Percentiles rank a stretch among this genome's conserved stretches.
Evolutionary conservation across 2,113 vertebrate genomes (phyloP).

Genomic region (Cisticola juncidis): DNA sequence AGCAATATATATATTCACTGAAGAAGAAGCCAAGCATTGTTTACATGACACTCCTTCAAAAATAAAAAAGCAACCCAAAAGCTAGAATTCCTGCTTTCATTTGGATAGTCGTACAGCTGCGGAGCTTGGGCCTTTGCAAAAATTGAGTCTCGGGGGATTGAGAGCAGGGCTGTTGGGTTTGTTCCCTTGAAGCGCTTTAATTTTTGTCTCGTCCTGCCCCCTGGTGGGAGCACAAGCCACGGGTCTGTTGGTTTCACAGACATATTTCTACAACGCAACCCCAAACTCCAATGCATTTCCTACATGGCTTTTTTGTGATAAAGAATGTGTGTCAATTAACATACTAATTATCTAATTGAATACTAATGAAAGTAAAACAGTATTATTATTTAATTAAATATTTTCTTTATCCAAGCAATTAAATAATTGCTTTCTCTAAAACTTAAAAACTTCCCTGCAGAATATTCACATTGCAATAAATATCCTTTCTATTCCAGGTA

Average conservation of each 20-base stretch:
- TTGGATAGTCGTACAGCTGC: background rate
- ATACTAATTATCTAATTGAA: background rate
- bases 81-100: background rate
- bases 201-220: constrained; percentile 75
- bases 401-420: background rate
- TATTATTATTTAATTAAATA: background rate
- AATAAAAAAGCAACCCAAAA: background rate
- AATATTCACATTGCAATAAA: background rate
- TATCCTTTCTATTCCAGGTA: background rate
- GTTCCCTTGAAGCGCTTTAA: background rate
- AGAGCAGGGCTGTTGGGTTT: background rate
- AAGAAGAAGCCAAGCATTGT: background rate
- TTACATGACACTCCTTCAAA: background rate
- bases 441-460: background rate
- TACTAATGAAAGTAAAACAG: background rate
- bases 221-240: constrained; percentile 52
- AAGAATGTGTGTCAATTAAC: background rate
- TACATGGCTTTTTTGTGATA: background rate
- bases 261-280: background rate
- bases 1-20: background rate
- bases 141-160: background rate
- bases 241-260: background rate
- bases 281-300: background rate
- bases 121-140: background rate
- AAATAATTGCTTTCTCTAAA: background rate